Conservation (phyloP, 2,113 vertebrate species). For the Saguinus midas region DNA sequence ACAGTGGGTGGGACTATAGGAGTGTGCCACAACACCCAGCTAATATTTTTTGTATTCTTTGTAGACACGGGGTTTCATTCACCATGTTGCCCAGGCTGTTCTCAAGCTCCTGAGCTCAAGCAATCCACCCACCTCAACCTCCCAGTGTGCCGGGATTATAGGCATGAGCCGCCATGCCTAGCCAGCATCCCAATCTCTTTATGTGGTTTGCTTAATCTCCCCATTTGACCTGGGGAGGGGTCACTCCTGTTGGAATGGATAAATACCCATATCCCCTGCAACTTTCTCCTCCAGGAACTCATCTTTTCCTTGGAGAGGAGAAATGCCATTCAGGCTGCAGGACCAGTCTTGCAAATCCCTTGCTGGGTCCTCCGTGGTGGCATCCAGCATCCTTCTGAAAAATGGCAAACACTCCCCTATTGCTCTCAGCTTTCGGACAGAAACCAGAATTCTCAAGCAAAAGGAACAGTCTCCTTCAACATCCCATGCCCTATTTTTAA, state of each 20-base stretch:
- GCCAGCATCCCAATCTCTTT: background rate
- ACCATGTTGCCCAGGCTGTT: no score
- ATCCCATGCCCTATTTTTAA: background rate
- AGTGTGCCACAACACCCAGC: no score
- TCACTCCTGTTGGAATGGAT: background rate
- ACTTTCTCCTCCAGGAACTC: background rate
- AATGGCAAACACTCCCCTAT: background rate
- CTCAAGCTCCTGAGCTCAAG: no score
- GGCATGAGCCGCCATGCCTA: no score
- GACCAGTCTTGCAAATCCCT: background rate
- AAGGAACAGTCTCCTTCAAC: background rate
- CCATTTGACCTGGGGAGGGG: background rate
- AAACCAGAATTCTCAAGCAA: background rate
- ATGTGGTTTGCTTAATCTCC: background rate
- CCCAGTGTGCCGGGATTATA: no score
- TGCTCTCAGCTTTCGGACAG: background rate
- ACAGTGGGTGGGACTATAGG: no score
- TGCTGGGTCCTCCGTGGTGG: background rate
- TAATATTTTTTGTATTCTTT: no score
- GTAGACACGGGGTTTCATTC: no score
- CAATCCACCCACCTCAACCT: no score
- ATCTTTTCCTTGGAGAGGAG: background rate
- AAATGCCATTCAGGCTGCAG: fast-evolving
- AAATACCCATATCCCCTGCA: background rate
- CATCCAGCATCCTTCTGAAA: background rate